phyloP scores from a whole-genome alignment of 1,140 invertebrate species.

The Pectinophora gossypiella region DNA sequence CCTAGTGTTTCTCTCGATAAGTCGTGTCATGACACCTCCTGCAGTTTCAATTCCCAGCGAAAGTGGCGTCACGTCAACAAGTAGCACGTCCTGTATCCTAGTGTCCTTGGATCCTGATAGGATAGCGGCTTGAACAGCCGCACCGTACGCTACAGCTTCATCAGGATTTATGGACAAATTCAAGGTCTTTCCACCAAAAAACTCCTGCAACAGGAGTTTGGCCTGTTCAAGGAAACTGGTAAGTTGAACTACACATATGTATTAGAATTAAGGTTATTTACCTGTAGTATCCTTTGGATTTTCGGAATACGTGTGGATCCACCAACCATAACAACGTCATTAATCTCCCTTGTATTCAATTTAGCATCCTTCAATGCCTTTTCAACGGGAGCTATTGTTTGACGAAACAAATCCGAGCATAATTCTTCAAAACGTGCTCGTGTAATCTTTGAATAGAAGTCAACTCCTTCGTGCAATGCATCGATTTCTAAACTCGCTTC shows the following conservation, averaged over 20 bases:
- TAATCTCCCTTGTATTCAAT: conserved; percentile 81
- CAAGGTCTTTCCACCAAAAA: conserved; percentile 79
- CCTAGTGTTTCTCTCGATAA: conserved; percentile 81
- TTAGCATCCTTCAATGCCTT: conserved; percentile 85
- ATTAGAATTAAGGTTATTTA: conserved; percentile 9
- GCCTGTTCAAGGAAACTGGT: not conserved
- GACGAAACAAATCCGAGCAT: conserved; percentile 87
- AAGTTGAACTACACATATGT: not conserved
- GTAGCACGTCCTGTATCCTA: conserved; percentile 84
- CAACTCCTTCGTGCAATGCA: conserved; percentile 85
- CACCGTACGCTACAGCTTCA: conserved; percentile 84
- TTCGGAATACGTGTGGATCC: conserved; percentile 82
- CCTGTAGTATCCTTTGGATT: conserved; percentile 78
- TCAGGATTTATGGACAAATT: conserved; percentile 88
- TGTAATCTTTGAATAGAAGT: conserved; percentile 91
- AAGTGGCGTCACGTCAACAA: conserved; percentile 84
- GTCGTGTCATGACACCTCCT: conserved; percentile 80
- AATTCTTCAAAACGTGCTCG: conserved; percentile 92
- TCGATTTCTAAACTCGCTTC: conserved; percentile 85
- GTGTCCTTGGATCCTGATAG: conserved; percentile 81
- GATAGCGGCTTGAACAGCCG: conserved; percentile 87
- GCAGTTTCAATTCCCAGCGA: conserved; percentile 84
- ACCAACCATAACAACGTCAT: conserved; percentile 81
- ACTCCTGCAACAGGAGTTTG: conserved; percentile 62
- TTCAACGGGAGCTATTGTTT: conserved; percentile 83